phyloP scores from a whole-genome alignment of 1,140 invertebrate genomes.

The Drosophila paulistorum region DNA sequence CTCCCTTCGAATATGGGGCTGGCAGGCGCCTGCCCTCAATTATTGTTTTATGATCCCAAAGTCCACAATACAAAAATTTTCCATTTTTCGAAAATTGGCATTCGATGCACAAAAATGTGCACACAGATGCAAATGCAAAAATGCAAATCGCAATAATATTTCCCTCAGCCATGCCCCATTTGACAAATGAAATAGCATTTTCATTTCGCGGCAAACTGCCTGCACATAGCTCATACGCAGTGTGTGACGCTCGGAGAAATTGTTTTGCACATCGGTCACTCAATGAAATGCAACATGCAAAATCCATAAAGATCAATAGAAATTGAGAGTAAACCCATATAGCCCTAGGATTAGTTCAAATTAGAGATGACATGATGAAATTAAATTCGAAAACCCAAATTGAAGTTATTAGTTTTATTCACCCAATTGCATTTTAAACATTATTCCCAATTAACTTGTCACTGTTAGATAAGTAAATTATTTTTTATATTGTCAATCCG shows the following conservation, averaged over 20 bases:
- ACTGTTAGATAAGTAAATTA: too few species aligned
- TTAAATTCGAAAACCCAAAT: not conserved
- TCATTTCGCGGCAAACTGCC: constrained; percentile 1
- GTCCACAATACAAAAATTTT: constrained; percentile 55
- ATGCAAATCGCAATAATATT: constrained; percentile 58
- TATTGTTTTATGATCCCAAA: constrained; percentile 63
- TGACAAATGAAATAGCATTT: constrained; percentile 57
- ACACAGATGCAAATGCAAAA: constrained; percentile 15
- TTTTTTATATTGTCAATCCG: too few species aligned
- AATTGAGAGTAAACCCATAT: constrained; percentile 8
- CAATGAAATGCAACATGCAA: constrained; percentile 13
- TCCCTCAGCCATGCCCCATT: constrained; percentile 71
- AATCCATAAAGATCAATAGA: too few species aligned
- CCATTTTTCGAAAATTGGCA: constrained; percentile 56
- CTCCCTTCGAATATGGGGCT: not conserved
- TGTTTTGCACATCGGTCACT: constrained; percentile 16
- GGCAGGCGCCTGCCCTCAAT: constrained; percentile 3
- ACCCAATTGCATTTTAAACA: too few species aligned
- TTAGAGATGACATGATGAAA: constrained; percentile 11
- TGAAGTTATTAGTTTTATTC: too few species aligned
- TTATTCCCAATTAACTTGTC: too few species aligned
- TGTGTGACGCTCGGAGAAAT: constrained; percentile 59
- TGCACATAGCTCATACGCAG: constrained; percentile 73
- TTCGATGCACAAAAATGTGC: constrained; percentile 48
- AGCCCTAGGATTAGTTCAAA: not conserved